Base-by-base conservation (phyloP, 2,888 invertebrate species). In the Lasioglossum figueresi region DNA sequence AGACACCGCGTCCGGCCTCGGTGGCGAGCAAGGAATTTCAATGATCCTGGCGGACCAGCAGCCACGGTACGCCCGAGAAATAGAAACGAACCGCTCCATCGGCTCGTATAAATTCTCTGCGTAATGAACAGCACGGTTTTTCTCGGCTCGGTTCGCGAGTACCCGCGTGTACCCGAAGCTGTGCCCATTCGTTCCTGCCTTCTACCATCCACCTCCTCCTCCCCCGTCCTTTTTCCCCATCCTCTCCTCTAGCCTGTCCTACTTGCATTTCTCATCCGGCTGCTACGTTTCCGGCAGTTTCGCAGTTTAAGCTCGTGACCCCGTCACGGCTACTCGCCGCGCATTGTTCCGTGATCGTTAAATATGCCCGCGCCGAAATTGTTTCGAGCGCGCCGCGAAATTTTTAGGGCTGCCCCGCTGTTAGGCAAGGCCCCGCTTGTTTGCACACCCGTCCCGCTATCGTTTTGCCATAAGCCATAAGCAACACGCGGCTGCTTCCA, bases 221-320 rank as follows among this genome's bases (percentile, higher is more conserved):
- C 12, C n/a, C n/a, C 5, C 6, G 52, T 27, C 59, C 34, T 37
- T 76, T 79, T 52, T 2, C 48, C 48, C 48, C 48, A 48, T 52
- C 48, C 34, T 31, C 31, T 76, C 37, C 37, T 56, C 81, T n/a
- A 27, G 70, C 40, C 31, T 59, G 68, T 80, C 78, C 76, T 63
- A 84, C 79, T 84, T 84, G 77, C 76, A 68, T 79, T 76, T 79
- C 45, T 79, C 82, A 82, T 82, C 82, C 72, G 34, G 52, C 56
- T 34, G 72, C 72, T 72, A 76, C 84, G 78, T 79, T 76, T 75
- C 80, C 59, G 76, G 66, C 52, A 78, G 83, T 76, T 83, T 80
- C 78, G 79, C 45, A 66, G 68, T 84, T 84, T 76, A 75, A 80
- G 75, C 85, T 83, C 83, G 75, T 80, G 78, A 84, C 80, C 85